Base-by-base conservation (phyloP, 1,140 invertebrate species). In the Nymphalis io region DNA sequence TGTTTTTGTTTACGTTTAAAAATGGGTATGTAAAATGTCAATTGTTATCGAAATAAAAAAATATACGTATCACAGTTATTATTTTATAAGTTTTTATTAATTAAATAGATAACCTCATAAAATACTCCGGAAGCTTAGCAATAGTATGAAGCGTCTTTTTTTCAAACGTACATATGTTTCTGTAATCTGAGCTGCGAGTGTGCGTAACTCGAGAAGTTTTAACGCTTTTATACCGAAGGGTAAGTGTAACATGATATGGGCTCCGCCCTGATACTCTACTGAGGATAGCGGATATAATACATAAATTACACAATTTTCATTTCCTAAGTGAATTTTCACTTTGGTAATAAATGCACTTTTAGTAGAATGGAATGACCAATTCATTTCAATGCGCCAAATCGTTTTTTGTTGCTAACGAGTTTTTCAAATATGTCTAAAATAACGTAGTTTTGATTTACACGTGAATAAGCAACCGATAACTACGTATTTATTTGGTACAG, bases 181-280 rank as follows among this genome's bases (percentile, higher is more conserved):
- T 70, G 78, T 82, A 81, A 81, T 60, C 73, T 48, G 75, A 81
- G 76, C 46, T 51, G 58, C 73, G 75, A 88, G 74, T 90, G 84
- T 73, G 65, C 67, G 85, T 88, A 88, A 87, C 70, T 67, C 60
- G 84, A 88, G 84, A 65, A 79, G 78, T 70, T 53, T 79, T 78
- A 55, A 72, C 72, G 81, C 80, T 88, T 90, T 89, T 91, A 91
- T 91, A 91, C 73, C 60, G 74, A 80, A 87, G 84, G 89, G 87
- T 82, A 79, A 73, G 63, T 83, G 89, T 83, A 89, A 91, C 48
- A 20, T 66, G 88, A 91, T 61, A 87, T 84, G 77, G 80, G 74
- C 72, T 67, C 76, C 87, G 79, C 87, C 85, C 85, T 66, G 42
- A 44, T 61, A 71, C 69, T 71, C 60, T 63, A 20, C 53, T 70